Percentiles rank a stretch among this genome's conserved stretches.
Evolutionary conservation across 2,797 vertebrate genomes (phyloP).

Genomic region (Acrocephalus scirpaceus): DNA sequence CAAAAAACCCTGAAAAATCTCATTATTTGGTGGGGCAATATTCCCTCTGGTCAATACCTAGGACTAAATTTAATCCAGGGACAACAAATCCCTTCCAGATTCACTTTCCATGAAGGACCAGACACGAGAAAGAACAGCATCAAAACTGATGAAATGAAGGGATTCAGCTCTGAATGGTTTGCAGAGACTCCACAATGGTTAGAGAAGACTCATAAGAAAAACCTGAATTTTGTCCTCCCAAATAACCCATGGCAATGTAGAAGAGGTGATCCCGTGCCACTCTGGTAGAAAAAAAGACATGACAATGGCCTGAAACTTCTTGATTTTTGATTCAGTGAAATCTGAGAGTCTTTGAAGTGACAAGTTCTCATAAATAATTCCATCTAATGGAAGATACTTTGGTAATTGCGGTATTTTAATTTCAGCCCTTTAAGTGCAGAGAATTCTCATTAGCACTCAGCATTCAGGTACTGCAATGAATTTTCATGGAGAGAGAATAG

Average conservation of each 20-base stretch:
- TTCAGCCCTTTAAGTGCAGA: conserved; percentile 40
- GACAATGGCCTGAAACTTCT: background rate
- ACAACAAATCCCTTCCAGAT: background rate
- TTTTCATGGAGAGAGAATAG: conserved; percentile 14
- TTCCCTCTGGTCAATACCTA: background rate
- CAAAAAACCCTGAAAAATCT: background rate
- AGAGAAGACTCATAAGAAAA: background rate
- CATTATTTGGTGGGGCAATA: background rate
- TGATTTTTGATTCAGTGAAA: conserved; percentile 38
- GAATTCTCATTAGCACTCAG: conserved; percentile 40
- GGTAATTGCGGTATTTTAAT: conserved; percentile 46
- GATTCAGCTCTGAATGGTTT: background rate
- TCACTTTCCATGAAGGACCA: background rate
- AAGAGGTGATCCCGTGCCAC: background rate
- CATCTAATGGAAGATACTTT: conserved; percentile 38
- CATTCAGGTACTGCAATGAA: conserved; percentile 19
- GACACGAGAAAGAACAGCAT: background rate
- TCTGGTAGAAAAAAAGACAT: background rate
- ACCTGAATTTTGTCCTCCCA: background rate
- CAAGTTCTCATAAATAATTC: conserved; percentile 61
- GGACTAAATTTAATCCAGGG: background rate
- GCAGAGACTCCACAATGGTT: background rate
- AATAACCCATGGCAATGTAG: background rate
- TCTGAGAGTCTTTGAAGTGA: conserved; percentile 1
- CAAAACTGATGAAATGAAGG: background rate